phyloP scores from a whole-genome alignment of 2,797 vertebrate genomes.

The Sebastes diaconus region DNA sequence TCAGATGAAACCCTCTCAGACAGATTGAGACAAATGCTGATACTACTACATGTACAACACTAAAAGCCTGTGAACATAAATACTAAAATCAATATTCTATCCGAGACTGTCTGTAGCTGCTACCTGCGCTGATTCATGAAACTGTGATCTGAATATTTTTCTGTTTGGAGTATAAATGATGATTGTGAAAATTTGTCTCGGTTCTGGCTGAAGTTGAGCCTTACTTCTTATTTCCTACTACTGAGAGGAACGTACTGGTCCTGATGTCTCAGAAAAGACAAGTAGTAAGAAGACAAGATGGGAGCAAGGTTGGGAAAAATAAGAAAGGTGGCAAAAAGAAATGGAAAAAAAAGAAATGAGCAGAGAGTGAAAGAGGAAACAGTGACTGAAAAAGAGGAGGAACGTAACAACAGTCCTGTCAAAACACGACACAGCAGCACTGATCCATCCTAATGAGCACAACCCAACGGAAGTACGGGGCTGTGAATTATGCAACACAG shows the following conservation, averaged over 20 bases:
- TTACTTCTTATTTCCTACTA: background rate
- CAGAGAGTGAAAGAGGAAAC: background rate
- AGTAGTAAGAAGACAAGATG: background rate
- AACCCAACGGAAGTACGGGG: background rate
- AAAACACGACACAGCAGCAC: conserved; percentile 19
- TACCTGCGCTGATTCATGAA: background rate
- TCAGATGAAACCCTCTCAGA: background rate
- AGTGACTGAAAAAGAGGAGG: background rate
- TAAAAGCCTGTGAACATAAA: background rate
- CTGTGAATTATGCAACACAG: conserved; percentile 48
- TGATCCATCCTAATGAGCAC: conserved; percentile 35
- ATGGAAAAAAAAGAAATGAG: background rate
- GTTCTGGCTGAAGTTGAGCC: too few relatives aligned
- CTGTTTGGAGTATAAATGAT: background rate
- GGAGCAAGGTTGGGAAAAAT: background rate
- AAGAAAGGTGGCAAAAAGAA: background rate
- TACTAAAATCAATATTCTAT: background rate
- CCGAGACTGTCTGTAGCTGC: background rate
- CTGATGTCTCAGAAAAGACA: background rate
- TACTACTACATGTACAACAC: background rate
- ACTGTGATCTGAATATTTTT: background rate
- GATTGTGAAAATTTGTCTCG: background rate
- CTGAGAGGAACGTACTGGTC: background rate
- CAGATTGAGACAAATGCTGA: background rate
- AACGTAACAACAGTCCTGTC: background rate